Evolutionary conservation across 2,888 invertebrate species (phyloP).

Genomic region (Drosophila sordidapex): DNA sequence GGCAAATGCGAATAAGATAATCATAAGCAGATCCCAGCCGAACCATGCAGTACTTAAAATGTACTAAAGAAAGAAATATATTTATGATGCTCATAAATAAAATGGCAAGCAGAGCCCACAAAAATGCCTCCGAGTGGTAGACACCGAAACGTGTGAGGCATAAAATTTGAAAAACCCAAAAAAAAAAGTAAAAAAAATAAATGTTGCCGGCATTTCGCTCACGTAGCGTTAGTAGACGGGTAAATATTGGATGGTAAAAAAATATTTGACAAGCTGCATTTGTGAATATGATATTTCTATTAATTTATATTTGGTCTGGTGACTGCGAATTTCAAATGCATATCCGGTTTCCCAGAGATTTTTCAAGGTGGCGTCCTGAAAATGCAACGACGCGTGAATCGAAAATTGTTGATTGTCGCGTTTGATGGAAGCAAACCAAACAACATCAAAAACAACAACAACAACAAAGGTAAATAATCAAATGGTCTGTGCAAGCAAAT

Average conservation of each 20-base stretch:
- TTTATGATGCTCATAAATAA: conserved; percentile 79
- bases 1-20: conserved; percentile 65
- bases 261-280: conserved; percentile 41
- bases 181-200: conserved; percentile 20
- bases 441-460: conserved; percentile 24
- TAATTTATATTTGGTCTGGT: conserved; percentile 65
- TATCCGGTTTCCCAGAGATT: conserved; percentile 64
- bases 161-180: conserved; percentile 54
- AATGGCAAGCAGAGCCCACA: conserved; percentile 58
- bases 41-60: conserved; percentile 51
- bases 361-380: conserved; percentile 32
- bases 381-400: conserved; percentile 64
- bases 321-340: conserved; percentile 37
- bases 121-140: conserved; percentile 39
- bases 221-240: conserved; percentile 58
- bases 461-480: conserved; percentile 57
- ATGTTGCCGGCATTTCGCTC: conserved; percentile 49
- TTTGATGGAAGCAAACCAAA: conserved; percentile 32
- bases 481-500: conserved; percentile 77
- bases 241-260: conserved; percentile 11
- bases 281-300: conserved; percentile 75
- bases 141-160: conserved; percentile 70
- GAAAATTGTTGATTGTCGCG: conserved; percentile 38
- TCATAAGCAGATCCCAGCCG: conserved; percentile 52
- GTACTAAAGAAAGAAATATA: conserved; percentile 56